phyloP scores from a whole-genome alignment of 2,888 invertebrate genomes.

The Theodoxus fluviatilis region DNA sequence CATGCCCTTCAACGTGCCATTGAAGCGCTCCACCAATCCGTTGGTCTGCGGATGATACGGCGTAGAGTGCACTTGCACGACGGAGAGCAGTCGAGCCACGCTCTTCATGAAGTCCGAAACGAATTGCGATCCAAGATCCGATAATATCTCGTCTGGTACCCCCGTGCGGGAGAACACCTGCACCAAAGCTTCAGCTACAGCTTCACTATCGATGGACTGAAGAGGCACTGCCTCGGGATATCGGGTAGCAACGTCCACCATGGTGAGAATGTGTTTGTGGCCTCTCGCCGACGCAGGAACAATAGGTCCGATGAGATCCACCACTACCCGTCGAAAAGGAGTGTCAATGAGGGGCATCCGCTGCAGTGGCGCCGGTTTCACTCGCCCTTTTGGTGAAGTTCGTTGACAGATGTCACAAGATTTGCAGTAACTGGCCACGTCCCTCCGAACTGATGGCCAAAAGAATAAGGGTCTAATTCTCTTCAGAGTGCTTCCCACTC shows the following conservation, averaged over 20 bases:
- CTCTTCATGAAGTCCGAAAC: slow-evolving; percentile 30
- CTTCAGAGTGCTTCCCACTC: too few species aligned
- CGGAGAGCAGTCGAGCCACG: neutral
- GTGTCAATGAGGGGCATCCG: slow-evolving; percentile 33
- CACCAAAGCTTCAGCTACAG: slow-evolving; percentile 37
- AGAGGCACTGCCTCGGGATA: slow-evolving; percentile 33
- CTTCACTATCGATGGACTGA: slow-evolving; percentile 29
- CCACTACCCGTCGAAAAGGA: slow-evolving; percentile 35
- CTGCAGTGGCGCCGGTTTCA: slow-evolving; percentile 29
- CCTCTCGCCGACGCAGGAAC: slow-evolving; percentile 30
- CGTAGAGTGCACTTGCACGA: neutral
- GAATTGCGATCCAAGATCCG: slow-evolving; percentile 38
- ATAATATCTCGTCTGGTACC: slow-evolving; percentile 35
- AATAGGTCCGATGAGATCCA: slow-evolving; percentile 41
- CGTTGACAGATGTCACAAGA: slow-evolving; percentile 38
- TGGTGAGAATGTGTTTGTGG: slow-evolving; percentile 33
- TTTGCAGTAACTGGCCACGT: slow-evolving; percentile 32
- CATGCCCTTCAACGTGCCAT: slow-evolving; percentile 35
- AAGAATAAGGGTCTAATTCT: too few species aligned
- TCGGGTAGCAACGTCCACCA: slow-evolving; percentile 36
- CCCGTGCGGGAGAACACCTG: slow-evolving; percentile 29
- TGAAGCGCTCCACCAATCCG: slow-evolving; percentile 4
- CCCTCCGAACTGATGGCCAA: slow-evolving; percentile 35
- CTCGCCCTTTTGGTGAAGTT: slow-evolving; percentile 31
- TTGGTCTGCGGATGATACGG: slow-evolving; percentile 18